Evolutionary conservation across 2,113 vertebrate genomes (phyloP), one percentile per base, ranked within the genome.

Genomic region (Pungitius pungitius): DNA sequence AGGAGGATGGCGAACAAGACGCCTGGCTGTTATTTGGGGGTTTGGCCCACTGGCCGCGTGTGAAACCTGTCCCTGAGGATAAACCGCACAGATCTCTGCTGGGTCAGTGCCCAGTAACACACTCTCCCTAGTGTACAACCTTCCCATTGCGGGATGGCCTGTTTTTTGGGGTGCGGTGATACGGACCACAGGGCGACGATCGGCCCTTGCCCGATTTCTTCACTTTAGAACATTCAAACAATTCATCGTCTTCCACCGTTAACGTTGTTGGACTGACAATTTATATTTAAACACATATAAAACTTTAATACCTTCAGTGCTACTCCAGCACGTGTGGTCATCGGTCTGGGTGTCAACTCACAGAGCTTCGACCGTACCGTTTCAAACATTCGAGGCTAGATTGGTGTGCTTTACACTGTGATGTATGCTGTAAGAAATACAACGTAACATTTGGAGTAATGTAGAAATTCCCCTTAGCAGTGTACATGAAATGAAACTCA

Each of bases 1-100:
- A 65, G 82, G 70, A 87, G 64, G 83, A 78, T 73, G 83, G 83
- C 76, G 82, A 86, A 86, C 82, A 87, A 86, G 74, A 88, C 72
- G 83, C 77, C 85, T 79, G 82, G 75, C 69, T 86, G 88, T 87
- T 88, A 91, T 90, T 90, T 90, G 90, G 87, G 88, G 85, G 85
- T 78, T 89, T 86, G 89, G 85, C 87, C 85, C 78, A 74, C 87
- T 75, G 77, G 85, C 86, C 75, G 71, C 68, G 76, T 92, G 90
- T 90, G 87, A 87, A 91, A 90, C 69, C 85, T 89, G 89, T 85
- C 82, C 71, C 88, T 69, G 62, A 72, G 69, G 89, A 91, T 91
- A 86, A 89, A 91, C 14, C 37, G 22, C 37, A 33, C 71, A 80
- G 88, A 81, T 85, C 84, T 89, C 69, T 75, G 69, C 84, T 83